Evolutionary conservation across 2,888 invertebrate species (phyloP).

Genomic region (Andrena dorsata): DNA sequence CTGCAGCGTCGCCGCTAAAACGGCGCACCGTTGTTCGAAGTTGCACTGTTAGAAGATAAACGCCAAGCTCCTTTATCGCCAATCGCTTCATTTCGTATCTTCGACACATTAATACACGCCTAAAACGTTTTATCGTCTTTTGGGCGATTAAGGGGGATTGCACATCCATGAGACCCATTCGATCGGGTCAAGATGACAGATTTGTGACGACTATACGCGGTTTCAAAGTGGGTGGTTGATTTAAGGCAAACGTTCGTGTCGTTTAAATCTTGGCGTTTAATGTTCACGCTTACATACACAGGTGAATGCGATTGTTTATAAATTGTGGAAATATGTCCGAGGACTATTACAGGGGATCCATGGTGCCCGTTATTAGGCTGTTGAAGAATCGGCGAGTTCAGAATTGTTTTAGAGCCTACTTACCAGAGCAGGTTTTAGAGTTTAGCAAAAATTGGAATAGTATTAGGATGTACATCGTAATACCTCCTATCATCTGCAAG

Average conservation of each 20-base stretch:
- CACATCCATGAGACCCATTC: background rate
- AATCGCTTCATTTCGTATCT: background rate
- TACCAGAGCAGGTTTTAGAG: background rate
- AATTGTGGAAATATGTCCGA: background rate
- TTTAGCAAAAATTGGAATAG: conserved; percentile 74
- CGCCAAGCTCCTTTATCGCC: conserved; percentile 3
- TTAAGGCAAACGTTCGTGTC: background rate
- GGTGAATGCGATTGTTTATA: background rate
- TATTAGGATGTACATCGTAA: conserved; percentile 77
- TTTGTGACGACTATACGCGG: background rate
- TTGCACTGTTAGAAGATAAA: background rate
- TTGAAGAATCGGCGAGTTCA: conserved; percentile 1
- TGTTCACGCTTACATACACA: background rate
- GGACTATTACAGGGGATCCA: background rate
- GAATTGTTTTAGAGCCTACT: background rate
- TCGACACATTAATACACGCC: background rate
- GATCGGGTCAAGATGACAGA: background rate
- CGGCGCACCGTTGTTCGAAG: background rate
- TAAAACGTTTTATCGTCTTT: background rate
- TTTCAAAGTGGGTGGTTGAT: background rate
- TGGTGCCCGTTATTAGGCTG: conserved; percentile 3
- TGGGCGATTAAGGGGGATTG: background rate
- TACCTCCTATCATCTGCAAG: conserved; percentile 75
- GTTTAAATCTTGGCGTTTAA: conserved; percentile 4
- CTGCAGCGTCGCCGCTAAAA: background rate